phyloP scores from a whole-genome alignment of 2,888 invertebrate genomes.

The Mechanitis mazaeus region DNA sequence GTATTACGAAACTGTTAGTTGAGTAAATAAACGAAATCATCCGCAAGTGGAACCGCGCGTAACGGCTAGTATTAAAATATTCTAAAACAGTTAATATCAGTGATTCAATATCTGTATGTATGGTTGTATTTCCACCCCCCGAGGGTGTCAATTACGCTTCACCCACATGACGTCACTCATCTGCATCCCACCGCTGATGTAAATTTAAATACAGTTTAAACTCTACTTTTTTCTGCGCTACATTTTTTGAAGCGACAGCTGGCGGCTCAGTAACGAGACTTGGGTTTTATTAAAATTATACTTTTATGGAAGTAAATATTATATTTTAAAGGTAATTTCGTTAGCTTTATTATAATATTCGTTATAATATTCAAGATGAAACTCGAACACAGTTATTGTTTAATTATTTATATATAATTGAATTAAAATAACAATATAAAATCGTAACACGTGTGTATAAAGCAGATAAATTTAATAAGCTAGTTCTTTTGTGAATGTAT shows the following conservation, averaged over 20 bases:
- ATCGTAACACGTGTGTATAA: conserved; percentile 35
- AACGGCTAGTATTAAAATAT: too few relatives aligned
- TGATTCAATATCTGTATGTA: conserved; percentile 9
- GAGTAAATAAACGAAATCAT: too few relatives aligned
- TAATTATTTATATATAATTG: conserved; percentile 5
- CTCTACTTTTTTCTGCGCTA: conserved; percentile 47
- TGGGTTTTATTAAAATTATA: neutral
- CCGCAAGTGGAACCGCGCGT: too few relatives aligned
- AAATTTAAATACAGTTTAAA: conserved; percentile 64
- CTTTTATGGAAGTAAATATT: neutral
- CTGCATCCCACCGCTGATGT: conserved; percentile 60
- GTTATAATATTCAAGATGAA: too few relatives aligned
- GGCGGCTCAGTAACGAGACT: conserved; percentile 21
- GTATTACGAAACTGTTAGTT: too few relatives aligned
- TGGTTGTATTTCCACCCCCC: conserved; percentile 21
- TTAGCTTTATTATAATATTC: too few relatives aligned
- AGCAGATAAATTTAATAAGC: conserved; percentile 53
- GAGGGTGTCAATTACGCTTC: conserved; percentile 48
- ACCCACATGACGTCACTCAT: conserved; percentile 67
- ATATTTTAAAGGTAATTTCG: too few relatives aligned
- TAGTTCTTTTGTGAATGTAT: conserved; percentile 46
- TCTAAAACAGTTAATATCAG: neutral
- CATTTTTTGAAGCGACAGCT: conserved; percentile 49
- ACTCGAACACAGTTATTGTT: too few relatives aligned
- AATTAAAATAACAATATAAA: conserved; percentile 25